A percentile compares a stretch with the other conserved stretches of the same genome.
Evolutionary conservation across 2,797 vertebrate genomes (phyloP).

Genomic region (Tamandua tetradactyla): DNA sequence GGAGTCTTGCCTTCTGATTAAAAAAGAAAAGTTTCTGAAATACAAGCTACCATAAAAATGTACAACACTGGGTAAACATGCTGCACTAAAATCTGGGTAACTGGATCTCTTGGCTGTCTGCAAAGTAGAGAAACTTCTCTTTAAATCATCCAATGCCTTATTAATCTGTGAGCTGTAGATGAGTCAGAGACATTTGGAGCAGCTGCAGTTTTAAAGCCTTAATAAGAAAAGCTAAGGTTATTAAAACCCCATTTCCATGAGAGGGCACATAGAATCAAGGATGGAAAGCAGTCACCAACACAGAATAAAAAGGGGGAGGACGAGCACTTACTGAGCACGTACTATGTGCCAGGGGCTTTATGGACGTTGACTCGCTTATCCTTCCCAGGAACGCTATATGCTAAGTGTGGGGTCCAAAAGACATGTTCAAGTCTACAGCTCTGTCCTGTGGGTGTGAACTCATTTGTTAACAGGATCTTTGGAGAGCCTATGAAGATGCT

Average conservation of each 20-base stretch:
- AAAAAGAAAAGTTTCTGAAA: not conserved
- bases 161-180: not conserved
- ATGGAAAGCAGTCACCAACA: not conserved
- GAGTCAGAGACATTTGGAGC: not conserved
- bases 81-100: not conserved
- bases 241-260: not conserved
- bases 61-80: not conserved
- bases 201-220: not conserved
- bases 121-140: not conserved
- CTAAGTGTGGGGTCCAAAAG: no score
- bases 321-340: not conserved
- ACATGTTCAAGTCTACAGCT: no score
- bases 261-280: not conserved
- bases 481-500: no score
- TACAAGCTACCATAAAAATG: not conserved
- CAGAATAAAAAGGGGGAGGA: not conserved
- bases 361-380: not conserved
- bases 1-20: not conserved
- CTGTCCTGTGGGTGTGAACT: no score
- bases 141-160: not conserved
- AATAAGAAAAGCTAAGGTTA: not conserved
- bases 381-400: not conserved
- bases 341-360: not conserved
- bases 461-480: no score
- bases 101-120: not conserved